Conservation (phyloP, 2,888 invertebrate species). For the Shargacucullia verbasci region DNA sequence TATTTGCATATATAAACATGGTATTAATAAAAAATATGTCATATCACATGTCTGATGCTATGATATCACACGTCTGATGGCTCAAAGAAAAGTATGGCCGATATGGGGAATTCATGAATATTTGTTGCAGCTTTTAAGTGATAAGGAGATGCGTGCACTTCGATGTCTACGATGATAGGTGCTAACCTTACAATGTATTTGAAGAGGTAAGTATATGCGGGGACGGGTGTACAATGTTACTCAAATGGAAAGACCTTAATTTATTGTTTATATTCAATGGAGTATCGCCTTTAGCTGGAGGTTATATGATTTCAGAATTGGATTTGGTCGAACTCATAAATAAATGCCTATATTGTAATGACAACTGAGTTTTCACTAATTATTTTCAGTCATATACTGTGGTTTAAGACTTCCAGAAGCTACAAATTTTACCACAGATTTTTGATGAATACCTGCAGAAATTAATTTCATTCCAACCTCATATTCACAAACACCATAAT, state of each 20-base stretch:
- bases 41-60: constrained; percentile 29
- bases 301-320: constrained; percentile 10
- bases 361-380: neutral
- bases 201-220: constrained; percentile 79
- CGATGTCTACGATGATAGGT: constrained; percentile 78
- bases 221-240: constrained; percentile 46
- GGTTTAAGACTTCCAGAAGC: neutral
- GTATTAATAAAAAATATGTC: constrained; percentile 9
- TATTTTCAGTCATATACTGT: neutral
- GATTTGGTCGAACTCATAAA: constrained; percentile 3
- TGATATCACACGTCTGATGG: constrained; percentile 36
- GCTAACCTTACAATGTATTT: constrained; percentile 69
- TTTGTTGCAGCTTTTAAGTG: constrained; percentile 88
- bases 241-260: constrained; percentile 31
- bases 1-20: constrained; percentile 4
- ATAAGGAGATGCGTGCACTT: constrained; percentile 78
- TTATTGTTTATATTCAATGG: constrained; percentile 19
- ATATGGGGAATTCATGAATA: constrained; percentile 87
- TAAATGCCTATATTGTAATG: neutral
- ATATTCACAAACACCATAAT: constrained; percentile 4
- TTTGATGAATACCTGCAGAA: neutral
- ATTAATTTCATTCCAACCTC: neutral
- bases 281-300: constrained; percentile 9
- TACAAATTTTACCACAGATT: neutral
- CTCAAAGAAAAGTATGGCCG: constrained; percentile 77